These are phyloP conservation scores for Drosophila tsacasi DNA, from an alignment of 1,140 invertebrate species.

Conservation along the genomic window DNA sequence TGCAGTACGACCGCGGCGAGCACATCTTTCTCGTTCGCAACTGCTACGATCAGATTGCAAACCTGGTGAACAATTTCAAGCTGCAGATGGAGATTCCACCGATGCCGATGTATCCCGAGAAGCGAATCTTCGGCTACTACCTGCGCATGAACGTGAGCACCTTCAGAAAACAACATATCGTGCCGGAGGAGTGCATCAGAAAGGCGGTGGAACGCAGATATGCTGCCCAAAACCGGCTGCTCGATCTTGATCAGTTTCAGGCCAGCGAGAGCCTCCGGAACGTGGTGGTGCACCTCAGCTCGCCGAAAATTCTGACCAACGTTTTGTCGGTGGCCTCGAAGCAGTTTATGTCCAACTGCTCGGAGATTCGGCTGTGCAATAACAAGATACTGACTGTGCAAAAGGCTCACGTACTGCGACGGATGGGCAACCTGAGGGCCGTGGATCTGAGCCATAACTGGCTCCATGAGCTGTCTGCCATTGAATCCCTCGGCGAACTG, in stretches of 20 bases:
- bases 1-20: slow-evolving; percentile 51
- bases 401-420: slow-evolving; percentile 28
- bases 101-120: neutral
- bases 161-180: slow-evolving; percentile 54
- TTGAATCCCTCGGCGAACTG: slow-evolving; percentile 48
- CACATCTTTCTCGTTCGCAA: slow-evolving; percentile 73
- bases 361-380: slow-evolving; percentile 59
- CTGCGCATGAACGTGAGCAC: slow-evolving; percentile 68
- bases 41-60: slow-evolving; percentile 69
- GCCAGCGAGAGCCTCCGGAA: slow-evolving; percentile 48
- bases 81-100: slow-evolving; percentile 62
- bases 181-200: slow-evolving; percentile 55
- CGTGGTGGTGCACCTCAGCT: slow-evolving; percentile 63
- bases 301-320: slow-evolving; percentile 40
- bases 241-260: slow-evolving; percentile 69
- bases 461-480: slow-evolving; percentile 54
- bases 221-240: slow-evolving; percentile 54
- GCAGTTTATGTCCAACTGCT: slow-evolving; percentile 59
- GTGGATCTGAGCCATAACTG: slow-evolving; percentile 74
- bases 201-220: slow-evolving; percentile 58
- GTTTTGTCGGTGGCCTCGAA: slow-evolving; percentile 54
- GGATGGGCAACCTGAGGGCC: slow-evolving; percentile 60
- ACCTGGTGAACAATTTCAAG: slow-evolving; percentile 52
- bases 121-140: slow-evolving; percentile 39
- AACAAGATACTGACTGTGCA: slow-evolving; percentile 64